phyloP scores from a whole-genome alignment of 2,113 vertebrate genomes.

The Ploceus nigricollis region DNA sequence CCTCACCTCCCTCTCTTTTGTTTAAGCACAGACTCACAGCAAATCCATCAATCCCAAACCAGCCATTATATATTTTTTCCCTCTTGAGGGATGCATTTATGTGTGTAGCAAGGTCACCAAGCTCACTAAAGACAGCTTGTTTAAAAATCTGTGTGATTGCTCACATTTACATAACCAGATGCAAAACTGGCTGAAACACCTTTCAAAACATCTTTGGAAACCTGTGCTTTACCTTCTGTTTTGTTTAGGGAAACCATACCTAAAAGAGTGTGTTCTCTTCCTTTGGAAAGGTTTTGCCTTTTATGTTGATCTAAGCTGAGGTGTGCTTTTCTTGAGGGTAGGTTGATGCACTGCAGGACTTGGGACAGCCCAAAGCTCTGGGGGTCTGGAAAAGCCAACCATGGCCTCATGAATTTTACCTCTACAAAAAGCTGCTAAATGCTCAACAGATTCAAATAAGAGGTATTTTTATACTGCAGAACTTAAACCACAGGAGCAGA shows the following conservation, averaged over 20 bases:
- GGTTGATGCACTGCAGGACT: background rate
- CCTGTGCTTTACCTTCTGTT: constrained; percentile 60
- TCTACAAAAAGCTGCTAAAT: background rate
- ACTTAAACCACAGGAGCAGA: background rate
- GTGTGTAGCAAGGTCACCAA: background rate
- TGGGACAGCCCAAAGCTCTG: background rate
- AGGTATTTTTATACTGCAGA: background rate
- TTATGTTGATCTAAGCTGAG: background rate
- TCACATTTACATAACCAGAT: background rate
- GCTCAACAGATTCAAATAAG: background rate
- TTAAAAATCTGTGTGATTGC: background rate
- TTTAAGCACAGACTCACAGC: background rate
- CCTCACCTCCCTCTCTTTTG: background rate
- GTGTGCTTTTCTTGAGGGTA: background rate
- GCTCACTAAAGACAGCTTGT: background rate
- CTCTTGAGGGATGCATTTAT: background rate
- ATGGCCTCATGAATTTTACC: background rate
- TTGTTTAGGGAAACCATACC: constrained; percentile 51
- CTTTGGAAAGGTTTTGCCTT: background rate
- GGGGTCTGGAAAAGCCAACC: background rate
- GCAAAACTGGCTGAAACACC: background rate
- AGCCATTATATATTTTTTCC: background rate
- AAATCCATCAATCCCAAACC: background rate
- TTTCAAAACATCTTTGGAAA: constrained; percentile 26
- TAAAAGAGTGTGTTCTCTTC: background rate